phyloP scores from a whole-genome alignment of 2,113 vertebrate genomes.

The Amia ocellicauda region DNA sequence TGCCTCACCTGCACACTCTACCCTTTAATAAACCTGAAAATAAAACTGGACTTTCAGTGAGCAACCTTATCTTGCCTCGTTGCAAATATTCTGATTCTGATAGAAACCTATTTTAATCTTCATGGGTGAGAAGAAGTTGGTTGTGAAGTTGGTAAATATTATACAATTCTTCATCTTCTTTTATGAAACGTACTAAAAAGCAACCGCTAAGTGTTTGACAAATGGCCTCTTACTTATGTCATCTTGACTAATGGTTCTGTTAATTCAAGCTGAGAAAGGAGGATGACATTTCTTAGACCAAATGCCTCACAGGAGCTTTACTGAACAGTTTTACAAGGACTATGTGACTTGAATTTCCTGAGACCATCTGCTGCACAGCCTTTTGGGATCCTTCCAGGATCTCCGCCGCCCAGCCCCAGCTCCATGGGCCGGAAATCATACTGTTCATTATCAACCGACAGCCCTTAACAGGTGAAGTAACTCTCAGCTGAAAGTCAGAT shows the following conservation, averaged over 20 bases:
- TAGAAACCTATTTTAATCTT: no score
- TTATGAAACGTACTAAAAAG: no score
- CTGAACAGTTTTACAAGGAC: constrained; percentile 21
- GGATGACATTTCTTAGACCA: constrained; percentile 23
- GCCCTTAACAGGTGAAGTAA: not conserved
- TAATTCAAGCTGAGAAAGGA: constrained; percentile 35
- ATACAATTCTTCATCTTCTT: no score
- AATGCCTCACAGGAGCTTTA: constrained; percentile 16
- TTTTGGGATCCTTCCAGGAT: constrained; percentile 21
- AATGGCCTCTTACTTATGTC: constrained; percentile 29
- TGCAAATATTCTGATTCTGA: no score
- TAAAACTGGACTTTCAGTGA: no score
- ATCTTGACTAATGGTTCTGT: constrained; percentile 59
- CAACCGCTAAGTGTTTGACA: no score
- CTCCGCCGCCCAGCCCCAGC: not conserved
- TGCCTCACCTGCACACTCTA: no score
- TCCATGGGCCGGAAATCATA: not conserved
- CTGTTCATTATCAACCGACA: not conserved
- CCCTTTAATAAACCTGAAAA: no score
- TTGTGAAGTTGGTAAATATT: no score
- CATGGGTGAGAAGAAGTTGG: no score
- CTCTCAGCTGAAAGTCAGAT: not conserved
- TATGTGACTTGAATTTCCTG: constrained; percentile 21
- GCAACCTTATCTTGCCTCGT: no score
- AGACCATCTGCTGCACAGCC: constrained; percentile 22